Percentiles rank a stretch among this genome's conserved stretches.
Evolutionary conservation across 2,113 vertebrate genomes (phyloP).

Genomic region (Opisthocomus hoazin): DNA sequence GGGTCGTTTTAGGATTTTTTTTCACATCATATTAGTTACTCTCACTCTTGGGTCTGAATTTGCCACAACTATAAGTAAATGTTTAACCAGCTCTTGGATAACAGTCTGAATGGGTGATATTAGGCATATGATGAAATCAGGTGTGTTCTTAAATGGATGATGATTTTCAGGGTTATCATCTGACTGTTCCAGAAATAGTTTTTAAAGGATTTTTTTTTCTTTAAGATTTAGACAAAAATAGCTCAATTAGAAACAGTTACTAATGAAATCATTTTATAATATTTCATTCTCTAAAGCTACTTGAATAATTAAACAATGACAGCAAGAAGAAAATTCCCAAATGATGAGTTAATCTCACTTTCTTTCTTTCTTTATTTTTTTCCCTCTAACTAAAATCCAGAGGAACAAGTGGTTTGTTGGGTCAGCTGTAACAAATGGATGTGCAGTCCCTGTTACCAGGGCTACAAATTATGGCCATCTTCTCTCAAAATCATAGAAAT

Average conservation of each 20-base stretch:
- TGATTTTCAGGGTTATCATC: neutral
- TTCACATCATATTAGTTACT: neutral
- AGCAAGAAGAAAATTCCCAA: neutral
- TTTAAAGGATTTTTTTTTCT: neutral
- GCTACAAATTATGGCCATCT: constrained; percentile 59
- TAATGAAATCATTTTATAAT: constrained; percentile 3
- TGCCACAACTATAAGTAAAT: neutral
- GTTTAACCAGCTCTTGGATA: neutral
- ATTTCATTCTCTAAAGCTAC: neutral
- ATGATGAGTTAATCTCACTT: neutral
- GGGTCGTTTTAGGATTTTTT: neutral
- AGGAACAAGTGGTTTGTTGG: neutral
- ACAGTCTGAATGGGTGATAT: neutral
- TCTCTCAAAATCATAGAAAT: constrained; percentile 52
- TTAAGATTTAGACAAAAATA: neutral
- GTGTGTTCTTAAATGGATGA: neutral
- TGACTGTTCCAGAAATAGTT: neutral
- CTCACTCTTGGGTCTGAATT: neutral
- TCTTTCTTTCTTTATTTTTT: neutral
- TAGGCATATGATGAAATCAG: neutral
- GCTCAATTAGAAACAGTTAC: neutral
- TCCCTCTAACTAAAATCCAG: neutral
- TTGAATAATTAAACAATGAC: neutral
- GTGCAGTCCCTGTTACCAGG: constrained; percentile 42
- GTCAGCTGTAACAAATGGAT: constrained; percentile 11